These are phyloP conservation scores for Anastrepha ludens DNA, from an alignment of 1,140 invertebrate genomes.

Conservation along the genomic window DNA sequence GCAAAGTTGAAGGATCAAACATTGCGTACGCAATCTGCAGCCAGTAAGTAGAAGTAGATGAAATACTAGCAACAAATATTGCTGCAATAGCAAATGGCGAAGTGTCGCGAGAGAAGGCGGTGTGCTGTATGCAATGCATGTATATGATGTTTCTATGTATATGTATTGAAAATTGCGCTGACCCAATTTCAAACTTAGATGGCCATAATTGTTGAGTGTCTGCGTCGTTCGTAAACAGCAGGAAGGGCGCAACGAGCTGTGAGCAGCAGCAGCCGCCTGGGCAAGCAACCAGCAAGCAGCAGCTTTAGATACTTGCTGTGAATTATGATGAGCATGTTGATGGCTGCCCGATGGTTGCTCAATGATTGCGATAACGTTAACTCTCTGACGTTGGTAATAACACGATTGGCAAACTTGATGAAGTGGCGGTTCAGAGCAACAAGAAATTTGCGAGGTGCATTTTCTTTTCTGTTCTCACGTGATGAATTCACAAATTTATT, in stretches of 20 bases:
- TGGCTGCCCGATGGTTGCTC: constrained; percentile 8
- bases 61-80: constrained; percentile 6
- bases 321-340: constrained; percentile 47
- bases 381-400: not conserved
- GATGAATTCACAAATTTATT: not conserved
- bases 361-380: not conserved
- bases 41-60: not conserved
- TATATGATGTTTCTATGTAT: too few relatives aligned
- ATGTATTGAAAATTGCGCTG: not conserved
- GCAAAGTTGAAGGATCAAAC: constrained; percentile 38
- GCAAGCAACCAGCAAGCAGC: constrained; percentile 13
- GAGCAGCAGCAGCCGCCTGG: not conserved
- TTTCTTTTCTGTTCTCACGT: not conserved
- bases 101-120: not conserved
- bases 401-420: not conserved
- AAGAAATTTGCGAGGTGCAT: not conserved
- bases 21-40: constrained; percentile 31
- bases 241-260: not conserved
- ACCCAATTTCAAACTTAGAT: constrained; percentile 43
- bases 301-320: constrained; percentile 15
- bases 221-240: not conserved
- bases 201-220: constrained; percentile 45
- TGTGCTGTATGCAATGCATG: too few relatives aligned
- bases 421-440: not conserved
- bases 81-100: not conserved